Evolutionary conservation across 2,797 vertebrate species (phyloP).

Genomic region (Hyperoplus lanceolatus): DNA sequence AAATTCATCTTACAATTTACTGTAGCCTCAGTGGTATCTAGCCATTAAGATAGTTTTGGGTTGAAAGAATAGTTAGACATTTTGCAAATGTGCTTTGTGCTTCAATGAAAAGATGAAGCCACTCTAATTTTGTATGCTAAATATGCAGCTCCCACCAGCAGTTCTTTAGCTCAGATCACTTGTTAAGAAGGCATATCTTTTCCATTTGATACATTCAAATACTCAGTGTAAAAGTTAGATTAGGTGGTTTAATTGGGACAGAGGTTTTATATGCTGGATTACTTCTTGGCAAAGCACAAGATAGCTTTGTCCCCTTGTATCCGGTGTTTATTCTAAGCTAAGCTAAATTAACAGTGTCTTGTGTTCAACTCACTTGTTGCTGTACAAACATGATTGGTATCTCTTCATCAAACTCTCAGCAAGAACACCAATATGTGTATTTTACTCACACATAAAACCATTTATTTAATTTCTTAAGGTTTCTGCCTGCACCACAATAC

Average conservation of each 20-base stretch:
- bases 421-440: neutral
- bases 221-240: neutral
- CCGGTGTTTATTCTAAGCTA: neutral
- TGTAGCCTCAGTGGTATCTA: neutral
- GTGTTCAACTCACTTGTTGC: too few species aligned
- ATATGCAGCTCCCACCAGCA: neutral
- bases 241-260: neutral
- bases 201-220: too few species aligned
- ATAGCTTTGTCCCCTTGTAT: neutral
- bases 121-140: neutral
- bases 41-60: neutral
- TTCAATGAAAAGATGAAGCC: neutral
- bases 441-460: neutral
- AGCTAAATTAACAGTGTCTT: neutral
- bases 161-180: neutral
- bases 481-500: neutral
- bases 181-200: too few species aligned
- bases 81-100: neutral
- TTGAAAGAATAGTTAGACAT: neutral
- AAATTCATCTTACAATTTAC: neutral
- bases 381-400: neutral
- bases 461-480: neutral
- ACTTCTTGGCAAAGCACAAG: neutral
- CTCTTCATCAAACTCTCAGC: neutral
- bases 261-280: too few species aligned